Conservation (phyloP, 2,113 vertebrate species). For the Hyaena hyaena region DNA sequence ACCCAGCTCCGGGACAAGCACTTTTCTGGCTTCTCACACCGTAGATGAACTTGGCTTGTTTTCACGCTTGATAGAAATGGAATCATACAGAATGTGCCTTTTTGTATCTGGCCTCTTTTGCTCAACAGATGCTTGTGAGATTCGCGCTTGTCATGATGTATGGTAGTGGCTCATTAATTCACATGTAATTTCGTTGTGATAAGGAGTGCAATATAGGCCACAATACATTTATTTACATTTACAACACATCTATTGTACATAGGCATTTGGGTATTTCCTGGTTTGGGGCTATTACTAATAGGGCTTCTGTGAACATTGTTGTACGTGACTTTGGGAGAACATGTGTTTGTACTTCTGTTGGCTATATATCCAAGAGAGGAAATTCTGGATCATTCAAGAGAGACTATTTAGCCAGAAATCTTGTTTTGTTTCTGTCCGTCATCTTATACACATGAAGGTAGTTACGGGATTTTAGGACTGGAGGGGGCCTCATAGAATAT, state of each 20-base stretch:
- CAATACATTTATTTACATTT: not conserved
- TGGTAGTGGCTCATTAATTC: not conserved
- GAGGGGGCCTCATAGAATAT: not conserved
- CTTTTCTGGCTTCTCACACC: not conserved
- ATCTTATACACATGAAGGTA: not conserved
- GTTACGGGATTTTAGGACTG: not conserved
- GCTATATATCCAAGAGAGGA: not conserved
- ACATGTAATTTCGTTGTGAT: too few species aligned
- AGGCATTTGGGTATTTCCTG: constrained; percentile 15
- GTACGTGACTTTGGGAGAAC: not conserved
- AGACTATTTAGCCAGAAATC: not conserved
- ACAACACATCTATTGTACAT: not conserved
- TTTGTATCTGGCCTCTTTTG: not conserved
- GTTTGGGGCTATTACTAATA: not conserved
- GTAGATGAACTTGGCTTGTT: constrained; percentile 21
- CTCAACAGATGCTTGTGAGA: not conserved
- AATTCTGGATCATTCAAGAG: constrained; percentile 50
- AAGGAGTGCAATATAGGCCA: not conserved
- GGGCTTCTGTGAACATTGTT: not conserved
- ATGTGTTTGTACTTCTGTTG: constrained; percentile 31
- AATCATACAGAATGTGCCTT: not conserved
- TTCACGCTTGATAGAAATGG: not conserved
- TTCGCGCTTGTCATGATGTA: not conserved
- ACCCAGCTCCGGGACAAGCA: not conserved
- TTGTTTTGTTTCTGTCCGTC: not conserved